Conservation (phyloP, 37 sponge, comb jelly and placozoan species). For the Aphrocallistes beatrix region DNA sequence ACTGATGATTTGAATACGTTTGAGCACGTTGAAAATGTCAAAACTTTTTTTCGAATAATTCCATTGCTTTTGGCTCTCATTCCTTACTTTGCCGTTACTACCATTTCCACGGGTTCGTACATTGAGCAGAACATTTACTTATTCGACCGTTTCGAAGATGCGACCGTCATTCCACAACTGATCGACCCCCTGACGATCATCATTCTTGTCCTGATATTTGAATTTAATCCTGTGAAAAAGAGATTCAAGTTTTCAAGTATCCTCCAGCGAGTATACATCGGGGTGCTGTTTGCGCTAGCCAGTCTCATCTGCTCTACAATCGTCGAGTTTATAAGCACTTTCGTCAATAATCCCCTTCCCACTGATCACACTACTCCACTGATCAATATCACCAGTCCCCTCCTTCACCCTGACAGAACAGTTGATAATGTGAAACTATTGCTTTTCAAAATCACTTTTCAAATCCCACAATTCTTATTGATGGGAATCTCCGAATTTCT, state of each 20-base stretch:
- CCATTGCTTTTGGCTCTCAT: neutral
- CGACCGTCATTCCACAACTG: neutral
- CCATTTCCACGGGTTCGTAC: neutral
- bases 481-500: constrained; percentile 8
- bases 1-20: neutral
- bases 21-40: neutral
- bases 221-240: neutral
- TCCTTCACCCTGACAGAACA: neutral
- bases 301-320: neutral
- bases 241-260: neutral
- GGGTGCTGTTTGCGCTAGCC: neutral
- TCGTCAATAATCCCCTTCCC: neutral
- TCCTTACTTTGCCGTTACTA: neutral
- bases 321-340: neutral
- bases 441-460: neutral
- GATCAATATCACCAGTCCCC: neutral
- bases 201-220: neutral
- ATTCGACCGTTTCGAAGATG: neutral
- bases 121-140: constrained; percentile 18
- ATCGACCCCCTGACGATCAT: neutral
- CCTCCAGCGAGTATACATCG: neutral
- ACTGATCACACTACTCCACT: neutral
- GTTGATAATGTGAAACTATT: neutral
- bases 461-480: neutral
- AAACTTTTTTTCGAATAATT: neutral